These are phyloP conservation scores for Siniperca scherzeri DNA, from an alignment of 2,797 vertebrate genomes.

Conservation along the genomic window DNA sequence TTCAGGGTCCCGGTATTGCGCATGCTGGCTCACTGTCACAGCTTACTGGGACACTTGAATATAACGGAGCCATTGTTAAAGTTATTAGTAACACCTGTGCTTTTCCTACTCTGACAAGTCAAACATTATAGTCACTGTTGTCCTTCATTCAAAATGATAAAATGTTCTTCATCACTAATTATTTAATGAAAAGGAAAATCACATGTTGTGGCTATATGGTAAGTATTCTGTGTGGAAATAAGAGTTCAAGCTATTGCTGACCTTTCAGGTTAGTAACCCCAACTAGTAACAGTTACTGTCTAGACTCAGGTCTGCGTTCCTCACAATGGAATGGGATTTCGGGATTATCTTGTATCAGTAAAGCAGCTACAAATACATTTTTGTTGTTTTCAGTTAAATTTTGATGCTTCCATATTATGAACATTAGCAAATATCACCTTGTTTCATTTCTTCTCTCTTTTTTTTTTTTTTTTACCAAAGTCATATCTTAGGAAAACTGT, in stretches of 20 bases:
- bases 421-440: not conserved
- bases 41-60: not conserved
- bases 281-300: not conserved
- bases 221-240: not conserved
- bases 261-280: not conserved
- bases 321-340: not conserved
- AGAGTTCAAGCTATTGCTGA: not conserved
- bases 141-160: not conserved
- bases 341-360: not conserved
- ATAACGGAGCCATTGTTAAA: not conserved
- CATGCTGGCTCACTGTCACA: not conserved
- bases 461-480: too few relatives aligned
- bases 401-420: not conserved
- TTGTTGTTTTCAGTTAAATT: not conserved
- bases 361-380: not conserved
- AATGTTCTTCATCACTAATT: not conserved
- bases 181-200: not conserved
- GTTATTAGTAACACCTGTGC: not conserved
- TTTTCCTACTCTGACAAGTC: not conserved
- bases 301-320: not conserved
- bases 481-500: too few relatives aligned
- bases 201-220: not conserved
- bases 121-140: not conserved
- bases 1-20: not conserved
- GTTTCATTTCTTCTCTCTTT: not conserved